Conservation (phyloP, 2,888 invertebrate species). For the Polyommatus icarus region DNA sequence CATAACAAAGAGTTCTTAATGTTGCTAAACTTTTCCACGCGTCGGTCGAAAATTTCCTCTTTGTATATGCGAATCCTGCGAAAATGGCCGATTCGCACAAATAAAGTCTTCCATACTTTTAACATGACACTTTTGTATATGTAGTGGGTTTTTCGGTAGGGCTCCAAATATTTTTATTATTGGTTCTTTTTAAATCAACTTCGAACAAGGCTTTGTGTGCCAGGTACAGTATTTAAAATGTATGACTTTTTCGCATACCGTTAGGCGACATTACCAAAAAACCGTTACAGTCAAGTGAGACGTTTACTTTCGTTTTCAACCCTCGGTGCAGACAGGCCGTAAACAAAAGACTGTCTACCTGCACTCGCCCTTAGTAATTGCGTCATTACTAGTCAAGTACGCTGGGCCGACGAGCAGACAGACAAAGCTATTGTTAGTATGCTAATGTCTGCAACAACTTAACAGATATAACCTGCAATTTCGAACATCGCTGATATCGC, state of each 20-base stretch:
- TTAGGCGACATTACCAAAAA: background rate
- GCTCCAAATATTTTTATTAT: no score
- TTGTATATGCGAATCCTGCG: background rate
- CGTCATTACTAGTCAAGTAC: conserved; percentile 47
- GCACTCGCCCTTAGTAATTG: conserved; percentile 44
- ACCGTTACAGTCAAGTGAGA: background rate
- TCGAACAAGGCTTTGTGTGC: no score
- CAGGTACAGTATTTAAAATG: background rate
- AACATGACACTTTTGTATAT: background rate
- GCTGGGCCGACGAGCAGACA: conserved; percentile 62
- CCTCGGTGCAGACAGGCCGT: background rate
- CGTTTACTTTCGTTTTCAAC: conserved; percentile 1
- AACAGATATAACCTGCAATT: conserved; percentile 62
- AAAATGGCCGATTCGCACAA: background rate
- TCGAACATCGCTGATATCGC: conserved; percentile 42
- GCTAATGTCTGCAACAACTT: conserved; percentile 66
- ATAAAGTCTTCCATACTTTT: background rate
- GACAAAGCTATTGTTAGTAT: conserved; percentile 78
- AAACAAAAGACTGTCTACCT: conserved; percentile 15
- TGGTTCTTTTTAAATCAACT: no score
- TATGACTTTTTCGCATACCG: background rate
- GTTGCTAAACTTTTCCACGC: background rate
- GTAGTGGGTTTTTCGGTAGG: background rate
- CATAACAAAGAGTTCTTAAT: background rate
- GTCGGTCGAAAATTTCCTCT: background rate